These are phyloP conservation scores for Dexiosoma caninum DNA, from an alignment of 2,888 invertebrate species.

Conservation along the genomic window DNA sequence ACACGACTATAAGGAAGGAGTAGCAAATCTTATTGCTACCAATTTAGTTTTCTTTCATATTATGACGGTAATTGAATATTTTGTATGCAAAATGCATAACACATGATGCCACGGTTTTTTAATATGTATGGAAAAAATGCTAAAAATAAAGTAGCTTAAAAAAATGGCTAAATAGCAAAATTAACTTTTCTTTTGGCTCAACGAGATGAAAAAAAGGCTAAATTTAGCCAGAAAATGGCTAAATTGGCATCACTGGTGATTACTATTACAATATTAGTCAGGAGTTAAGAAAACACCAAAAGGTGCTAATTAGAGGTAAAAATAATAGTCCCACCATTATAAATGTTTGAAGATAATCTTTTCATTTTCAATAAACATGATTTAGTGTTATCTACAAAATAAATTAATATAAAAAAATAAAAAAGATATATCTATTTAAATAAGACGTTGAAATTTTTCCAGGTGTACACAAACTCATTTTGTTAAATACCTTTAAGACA, in stretches of 20 bases:
- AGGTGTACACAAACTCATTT: constrained; percentile 59
- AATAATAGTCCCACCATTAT: constrained; percentile 15
- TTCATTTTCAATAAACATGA: constrained; percentile 23
- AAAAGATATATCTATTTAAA: background rate
- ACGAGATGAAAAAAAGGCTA: no score
- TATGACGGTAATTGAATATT: no score
- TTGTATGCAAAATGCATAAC: no score
- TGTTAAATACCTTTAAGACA: constrained; percentile 57
- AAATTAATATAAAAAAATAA: constrained; percentile 43
- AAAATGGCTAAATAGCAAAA: no score
- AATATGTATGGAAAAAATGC: no score
- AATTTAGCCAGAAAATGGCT: no score
- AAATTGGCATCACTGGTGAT: background rate
- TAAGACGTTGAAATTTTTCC: constrained; percentile 3
- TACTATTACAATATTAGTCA: background rate
- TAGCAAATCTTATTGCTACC: no score
- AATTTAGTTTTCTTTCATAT: no score
- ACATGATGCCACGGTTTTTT: no score
- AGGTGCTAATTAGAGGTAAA: constrained; percentile 44
- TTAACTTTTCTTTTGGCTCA: no score
- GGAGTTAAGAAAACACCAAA: background rate
- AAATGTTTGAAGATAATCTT: background rate
- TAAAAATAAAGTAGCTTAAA: no score
- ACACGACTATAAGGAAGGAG: no score
- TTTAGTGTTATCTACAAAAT: constrained; percentile 21